phyloP scores from a whole-genome alignment of 2,888 invertebrate genomes.

The Epsilonema sp. region DNA sequence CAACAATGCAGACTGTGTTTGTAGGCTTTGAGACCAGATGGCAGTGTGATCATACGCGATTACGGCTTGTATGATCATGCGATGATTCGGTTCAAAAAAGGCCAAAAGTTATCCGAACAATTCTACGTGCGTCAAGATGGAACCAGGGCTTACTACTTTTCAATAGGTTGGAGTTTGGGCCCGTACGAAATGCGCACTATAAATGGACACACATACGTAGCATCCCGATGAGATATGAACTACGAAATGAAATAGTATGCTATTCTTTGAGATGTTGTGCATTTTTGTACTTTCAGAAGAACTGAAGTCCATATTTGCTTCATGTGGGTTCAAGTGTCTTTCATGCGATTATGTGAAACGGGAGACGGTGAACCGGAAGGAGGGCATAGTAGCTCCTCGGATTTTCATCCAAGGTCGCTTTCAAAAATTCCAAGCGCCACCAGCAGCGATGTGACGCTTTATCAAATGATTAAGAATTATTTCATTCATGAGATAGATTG shows the following conservation, averaged over 20 bases:
- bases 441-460: background rate
- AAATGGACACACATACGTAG: too few species aligned
- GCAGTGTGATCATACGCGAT: conserved; percentile 65
- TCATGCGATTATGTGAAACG: conserved; percentile 58
- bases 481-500: too few species aligned
- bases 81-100: conserved; percentile 73
- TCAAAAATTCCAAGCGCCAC: conserved; percentile 31
- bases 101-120: conserved; percentile 65
- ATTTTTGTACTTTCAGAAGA: conserved; percentile 39
- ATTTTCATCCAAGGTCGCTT: conserved; percentile 83
- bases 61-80: conserved; percentile 91
- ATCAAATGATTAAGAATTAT: too few species aligned
- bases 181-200: too few species aligned
- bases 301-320: conserved; percentile 43
- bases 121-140: conserved; percentile 92
- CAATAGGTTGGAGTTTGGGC: too few species aligned
- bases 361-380: conserved; percentile 73
- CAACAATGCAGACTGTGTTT: conserved; percentile 1
- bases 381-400: conserved; percentile 68
- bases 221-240: too few species aligned
- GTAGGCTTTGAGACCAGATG: conserved; percentile 42
- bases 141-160: conserved; percentile 48
- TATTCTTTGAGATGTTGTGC: too few species aligned
- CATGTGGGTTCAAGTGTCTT: conserved; percentile 48
- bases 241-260: too few species aligned